Conservation (phyloP, 2,113 vertebrate species). For the Calyptommatus sinebrachiatus region DNA sequence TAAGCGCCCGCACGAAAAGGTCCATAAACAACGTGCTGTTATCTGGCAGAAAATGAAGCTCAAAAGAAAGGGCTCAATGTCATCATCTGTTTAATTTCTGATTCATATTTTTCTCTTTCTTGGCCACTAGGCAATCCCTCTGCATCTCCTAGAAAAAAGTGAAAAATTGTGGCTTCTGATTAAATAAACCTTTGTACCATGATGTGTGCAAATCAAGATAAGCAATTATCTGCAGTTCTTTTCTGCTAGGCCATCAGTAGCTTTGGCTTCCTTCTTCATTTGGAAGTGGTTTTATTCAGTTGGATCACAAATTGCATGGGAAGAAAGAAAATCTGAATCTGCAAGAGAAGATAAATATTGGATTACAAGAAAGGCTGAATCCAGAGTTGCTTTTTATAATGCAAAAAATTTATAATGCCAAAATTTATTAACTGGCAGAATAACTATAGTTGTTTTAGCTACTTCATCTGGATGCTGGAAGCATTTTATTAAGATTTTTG, state of each 20-base stretch:
- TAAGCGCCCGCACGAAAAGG: too few species aligned
- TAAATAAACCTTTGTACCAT: neutral
- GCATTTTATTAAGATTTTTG: neutral
- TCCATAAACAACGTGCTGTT: neutral
- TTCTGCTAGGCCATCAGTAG: neutral
- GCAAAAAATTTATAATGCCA: neutral
- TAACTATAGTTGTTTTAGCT: neutral
- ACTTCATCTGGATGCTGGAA: neutral
- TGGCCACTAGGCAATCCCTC: neutral
- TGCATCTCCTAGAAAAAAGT: constrained; percentile 30
- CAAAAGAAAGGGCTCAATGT: neutral
- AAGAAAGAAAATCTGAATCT: neutral
- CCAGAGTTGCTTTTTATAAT: neutral
- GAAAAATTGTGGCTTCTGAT: neutral
- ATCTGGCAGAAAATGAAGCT: rapidly evolving
- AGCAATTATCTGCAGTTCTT: neutral
- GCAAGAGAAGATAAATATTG: constrained; percentile 24
- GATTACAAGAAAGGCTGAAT: neutral
- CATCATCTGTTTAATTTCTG: neutral
- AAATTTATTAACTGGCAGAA: neutral
- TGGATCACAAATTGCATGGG: neutral
- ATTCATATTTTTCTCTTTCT: neutral
- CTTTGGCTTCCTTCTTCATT: neutral
- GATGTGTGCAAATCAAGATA: constrained; percentile 29
- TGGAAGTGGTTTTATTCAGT: constrained; percentile 1